Percentiles rank a stretch among this genome's conserved stretches.
These are phyloP conservation scores for Augiades crinisus DNA, from an alignment of 2,888 invertebrate genomes.

Conservation along the genomic window DNA sequence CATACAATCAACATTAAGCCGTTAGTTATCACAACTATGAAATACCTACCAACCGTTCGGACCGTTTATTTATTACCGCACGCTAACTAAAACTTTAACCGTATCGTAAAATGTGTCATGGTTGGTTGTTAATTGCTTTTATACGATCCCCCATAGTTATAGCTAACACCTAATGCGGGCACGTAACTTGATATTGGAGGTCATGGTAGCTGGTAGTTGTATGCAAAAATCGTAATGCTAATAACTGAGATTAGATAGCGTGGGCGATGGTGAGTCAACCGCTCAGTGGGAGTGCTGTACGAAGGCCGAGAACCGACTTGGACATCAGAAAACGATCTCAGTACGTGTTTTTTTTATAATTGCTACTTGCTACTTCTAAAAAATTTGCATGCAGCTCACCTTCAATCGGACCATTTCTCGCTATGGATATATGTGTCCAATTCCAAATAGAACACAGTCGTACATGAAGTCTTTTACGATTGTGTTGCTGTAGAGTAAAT, in stretches of 20 bases:
- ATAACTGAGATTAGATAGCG: slow-evolving; percentile 49
- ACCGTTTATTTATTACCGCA: too few species aligned
- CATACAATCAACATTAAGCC: too few species aligned
- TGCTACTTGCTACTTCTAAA: background rate
- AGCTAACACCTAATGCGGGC: slow-evolving; percentile 30
- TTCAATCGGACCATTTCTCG: too few species aligned
- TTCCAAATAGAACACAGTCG: too few species aligned
- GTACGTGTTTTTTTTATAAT: slow-evolving; percentile 20
- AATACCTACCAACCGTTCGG: too few species aligned
- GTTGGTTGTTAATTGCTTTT: slow-evolving; percentile 31
- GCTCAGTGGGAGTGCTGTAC: slow-evolving; percentile 57
- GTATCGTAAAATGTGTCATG: slow-evolving; percentile 35
- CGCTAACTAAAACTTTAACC: slow-evolving; percentile 9
- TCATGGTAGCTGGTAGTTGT: slow-evolving; percentile 56
- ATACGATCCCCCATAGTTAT: slow-evolving; percentile 24
- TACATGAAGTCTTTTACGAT: too few species aligned
- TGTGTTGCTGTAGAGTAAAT: too few species aligned
- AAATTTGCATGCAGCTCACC: too few species aligned
- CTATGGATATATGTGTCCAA: too few species aligned
- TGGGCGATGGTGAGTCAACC: slow-evolving; percentile 69
- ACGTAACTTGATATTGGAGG: slow-evolving; percentile 48
- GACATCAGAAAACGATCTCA: slow-evolving; percentile 55
- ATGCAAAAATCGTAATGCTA: slow-evolving; percentile 58
- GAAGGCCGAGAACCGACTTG: slow-evolving; percentile 60
- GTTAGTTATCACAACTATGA: too few species aligned